These are phyloP conservation scores for Aspiorhynchus laticeps DNA, from an alignment of 2,113 vertebrate species.

Conservation along the genomic window DNA sequence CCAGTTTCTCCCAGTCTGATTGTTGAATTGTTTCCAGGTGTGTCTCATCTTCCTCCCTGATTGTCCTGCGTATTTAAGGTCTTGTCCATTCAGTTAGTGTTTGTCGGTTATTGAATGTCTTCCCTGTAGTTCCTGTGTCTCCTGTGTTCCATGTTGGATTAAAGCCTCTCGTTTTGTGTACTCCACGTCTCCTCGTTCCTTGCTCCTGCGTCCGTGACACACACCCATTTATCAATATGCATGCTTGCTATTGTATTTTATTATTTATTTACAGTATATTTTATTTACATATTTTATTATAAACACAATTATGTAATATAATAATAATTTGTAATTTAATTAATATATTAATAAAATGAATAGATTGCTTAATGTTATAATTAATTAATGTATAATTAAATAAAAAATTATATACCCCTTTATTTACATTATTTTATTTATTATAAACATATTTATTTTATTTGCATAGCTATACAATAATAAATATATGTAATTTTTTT, in stretches of 20 bases:
- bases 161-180: too few species aligned
- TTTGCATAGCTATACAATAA: neutral
- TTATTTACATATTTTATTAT: neutral
- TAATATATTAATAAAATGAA: neutral
- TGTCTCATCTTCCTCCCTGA: too few species aligned
- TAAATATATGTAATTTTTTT: neutral
- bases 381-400: neutral
- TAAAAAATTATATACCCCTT: neutral
- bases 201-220: too few species aligned
- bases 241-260: neutral
- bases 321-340: neutral
- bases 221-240: neutral
- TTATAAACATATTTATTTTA: neutral
- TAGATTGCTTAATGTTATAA: neutral
- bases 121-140: too few species aligned
- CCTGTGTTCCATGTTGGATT: too few species aligned
- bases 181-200: too few species aligned
- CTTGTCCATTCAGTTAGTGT: too few species aligned
- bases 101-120: too few species aligned
- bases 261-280: neutral
- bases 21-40: too few species aligned
- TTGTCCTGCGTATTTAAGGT: too few species aligned
- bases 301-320: neutral
- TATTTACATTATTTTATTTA: neutral
- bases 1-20: too few species aligned